Evolutionary conservation across 2,797 vertebrate species (phyloP), one percentile per base, ranked within the genome.

Genomic region (Cossypha caffra): DNA sequence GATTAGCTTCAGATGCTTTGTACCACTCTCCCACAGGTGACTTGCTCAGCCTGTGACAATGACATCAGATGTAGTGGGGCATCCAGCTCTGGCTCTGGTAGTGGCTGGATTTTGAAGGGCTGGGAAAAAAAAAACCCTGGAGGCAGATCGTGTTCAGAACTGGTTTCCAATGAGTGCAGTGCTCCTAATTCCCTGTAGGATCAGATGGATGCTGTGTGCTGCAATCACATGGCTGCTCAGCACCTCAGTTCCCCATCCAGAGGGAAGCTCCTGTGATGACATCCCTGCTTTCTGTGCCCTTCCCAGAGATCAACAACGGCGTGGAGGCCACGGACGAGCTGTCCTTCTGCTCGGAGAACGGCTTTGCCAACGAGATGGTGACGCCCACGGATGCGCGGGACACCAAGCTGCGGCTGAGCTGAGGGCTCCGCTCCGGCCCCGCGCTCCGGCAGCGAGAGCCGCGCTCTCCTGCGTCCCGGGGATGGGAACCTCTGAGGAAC

Each of bases 281-380:
- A 10, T 21, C 61, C 20, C 45, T 28, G 20, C 45, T 62, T 52
- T 45, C 38, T 81, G 10, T 77, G 13, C 80, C 55, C 82, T 69
- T 72, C 29, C 66, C 96, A 99, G 99, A 99, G 93, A 98, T 99
- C 76, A 98, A 98, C 97, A 99, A 97, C 0, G 98, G 99, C 4
- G 97, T 98, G 81, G 98, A 98, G 95, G 97, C 98, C 62, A 96
- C 98, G 0, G 99, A 99, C 1, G 99, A 99, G 83, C 97, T 99
- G 37, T 99, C 99, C 3, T 94, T 99, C 20, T 98, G 98, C 92
- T 98, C 98, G 0, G 99, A 99, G 83, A 99, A 98, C 0, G 98
- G 98, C 52, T 98, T 98, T 1, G 95, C 98, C 94, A 98, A 98
- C 0, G 98, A 98, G 78, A 81, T 97, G 59, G 90, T 98, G 75